Evolutionary conservation across 1,140 invertebrate species (phyloP).

Genomic region (Colletes gigas): DNA sequence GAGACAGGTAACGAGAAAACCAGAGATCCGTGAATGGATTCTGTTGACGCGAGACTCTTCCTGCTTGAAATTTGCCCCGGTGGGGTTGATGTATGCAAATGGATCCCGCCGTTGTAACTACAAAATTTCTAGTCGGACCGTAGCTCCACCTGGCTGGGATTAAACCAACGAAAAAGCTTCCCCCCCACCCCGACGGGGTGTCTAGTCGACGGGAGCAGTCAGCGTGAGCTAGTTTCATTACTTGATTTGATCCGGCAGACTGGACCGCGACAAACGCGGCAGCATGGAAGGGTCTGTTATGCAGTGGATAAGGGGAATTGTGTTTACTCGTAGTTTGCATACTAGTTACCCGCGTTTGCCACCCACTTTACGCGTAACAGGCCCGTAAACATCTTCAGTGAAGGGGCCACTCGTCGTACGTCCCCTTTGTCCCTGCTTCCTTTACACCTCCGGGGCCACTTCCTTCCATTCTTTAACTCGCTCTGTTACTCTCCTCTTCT

Average conservation of each 20-base stretch:
- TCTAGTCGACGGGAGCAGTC: neutral
- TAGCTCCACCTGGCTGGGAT: neutral
- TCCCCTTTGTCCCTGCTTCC: constrained; percentile 65
- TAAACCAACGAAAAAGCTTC: constrained; percentile 19
- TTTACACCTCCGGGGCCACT: constrained; percentile 33
- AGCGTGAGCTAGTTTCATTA: constrained; percentile 26
- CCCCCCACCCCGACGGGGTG: no score
- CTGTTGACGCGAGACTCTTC: constrained; percentile 37
- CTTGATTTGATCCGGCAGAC: constrained; percentile 46
- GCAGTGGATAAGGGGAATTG: constrained; percentile 76
- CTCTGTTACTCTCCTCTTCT: neutral
- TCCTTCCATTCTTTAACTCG: constrained; percentile 45
- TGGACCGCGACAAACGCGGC: constrained; percentile 46
- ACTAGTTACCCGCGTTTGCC: constrained; percentile 72
- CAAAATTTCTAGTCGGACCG: constrained; percentile 30
- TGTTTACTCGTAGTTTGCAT: constrained; percentile 78
- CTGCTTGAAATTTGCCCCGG: constrained; percentile 21
- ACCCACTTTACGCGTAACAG: constrained; percentile 69
- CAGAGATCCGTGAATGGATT: constrained; percentile 44
- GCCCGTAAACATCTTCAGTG: constrained; percentile 76
- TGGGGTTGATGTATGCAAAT: constrained; percentile 33
- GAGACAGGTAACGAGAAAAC: constrained; percentile 36
- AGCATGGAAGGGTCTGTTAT: constrained; percentile 29
- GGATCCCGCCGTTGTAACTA: constrained; percentile 19
- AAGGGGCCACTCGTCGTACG: constrained; percentile 62